phyloP scores from a whole-genome alignment of 2,113 vertebrate genomes.

The Irena cyanogastra region DNA sequence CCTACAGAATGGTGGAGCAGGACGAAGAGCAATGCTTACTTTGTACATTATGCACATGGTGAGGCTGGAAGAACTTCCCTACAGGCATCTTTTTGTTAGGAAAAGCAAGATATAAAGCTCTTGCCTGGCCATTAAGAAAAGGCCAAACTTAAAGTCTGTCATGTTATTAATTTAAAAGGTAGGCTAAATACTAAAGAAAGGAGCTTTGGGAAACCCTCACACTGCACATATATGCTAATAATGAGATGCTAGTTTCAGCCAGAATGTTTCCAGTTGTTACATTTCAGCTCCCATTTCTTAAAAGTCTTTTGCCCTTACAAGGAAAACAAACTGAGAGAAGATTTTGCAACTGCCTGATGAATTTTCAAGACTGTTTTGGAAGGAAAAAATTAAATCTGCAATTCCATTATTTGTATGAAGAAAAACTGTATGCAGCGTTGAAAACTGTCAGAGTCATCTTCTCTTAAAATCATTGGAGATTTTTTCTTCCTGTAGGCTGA shows the following conservation, averaged over 20 bases:
- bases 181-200: neutral
- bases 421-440: neutral
- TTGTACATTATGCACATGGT: accelerated
- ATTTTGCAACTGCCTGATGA: neutral
- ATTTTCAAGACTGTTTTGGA: neutral
- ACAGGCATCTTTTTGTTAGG: neutral
- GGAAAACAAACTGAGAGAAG: neutral
- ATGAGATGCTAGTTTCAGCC: neutral
- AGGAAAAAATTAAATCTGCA: neutral
- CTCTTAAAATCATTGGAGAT: neutral
- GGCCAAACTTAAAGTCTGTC: neutral
- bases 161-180: neutral
- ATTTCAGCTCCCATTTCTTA: neutral
- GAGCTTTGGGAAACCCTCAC: neutral
- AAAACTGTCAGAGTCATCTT: neutral
- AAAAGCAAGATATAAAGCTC: neutral
- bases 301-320: neutral
- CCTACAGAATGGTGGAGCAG: neutral
- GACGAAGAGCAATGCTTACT: neutral
- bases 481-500: neutral
- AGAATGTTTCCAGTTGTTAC: neutral
- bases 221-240: accelerated
- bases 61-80: neutral
- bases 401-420: neutral
- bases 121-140: neutral